phyloP scores from a whole-genome alignment of 92 coral and sea anemone genomes.

The Phenganax subtilis region DNA sequence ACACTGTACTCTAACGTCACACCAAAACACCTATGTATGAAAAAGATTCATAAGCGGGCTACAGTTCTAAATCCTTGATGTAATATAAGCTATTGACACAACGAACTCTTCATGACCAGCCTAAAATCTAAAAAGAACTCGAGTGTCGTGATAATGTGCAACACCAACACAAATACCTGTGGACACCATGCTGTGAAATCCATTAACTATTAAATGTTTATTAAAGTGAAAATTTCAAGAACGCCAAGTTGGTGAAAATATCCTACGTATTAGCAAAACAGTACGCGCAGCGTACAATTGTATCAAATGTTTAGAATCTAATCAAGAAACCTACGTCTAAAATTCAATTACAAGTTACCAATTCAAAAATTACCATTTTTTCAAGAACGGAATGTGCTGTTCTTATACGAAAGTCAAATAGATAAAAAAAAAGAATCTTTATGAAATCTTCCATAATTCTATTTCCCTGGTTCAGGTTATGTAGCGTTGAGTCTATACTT shows the following conservation, averaged over 20 bases:
- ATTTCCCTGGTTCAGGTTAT: too few relatives aligned
- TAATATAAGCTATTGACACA: slow-evolving; percentile 2
- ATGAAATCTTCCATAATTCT: too few relatives aligned
- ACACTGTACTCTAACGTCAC: neutral
- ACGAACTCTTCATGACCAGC: neutral
- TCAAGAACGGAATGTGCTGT: too few relatives aligned
- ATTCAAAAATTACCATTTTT: too few relatives aligned
- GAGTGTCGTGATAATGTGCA: neutral
- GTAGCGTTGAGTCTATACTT: too few relatives aligned
- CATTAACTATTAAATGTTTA: slow-evolving; percentile 26
- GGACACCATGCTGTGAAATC: slow-evolving; percentile 39
- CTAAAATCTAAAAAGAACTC: neutral
- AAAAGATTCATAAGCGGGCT: neutral
- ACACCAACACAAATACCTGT: neutral
- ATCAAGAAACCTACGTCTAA: too few relatives aligned
- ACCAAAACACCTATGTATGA: neutral
- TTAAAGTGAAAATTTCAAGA: neutral
- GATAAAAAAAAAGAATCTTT: too few relatives aligned
- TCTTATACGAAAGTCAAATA: too few relatives aligned
- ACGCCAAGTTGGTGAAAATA: neutral
- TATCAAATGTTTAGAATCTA: too few relatives aligned
- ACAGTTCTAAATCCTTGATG: neutral
- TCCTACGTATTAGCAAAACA: neutral
- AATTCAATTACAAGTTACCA: too few relatives aligned
- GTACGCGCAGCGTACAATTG: neutral